Conservation (phyloP, 92 coral and sea anemone species). For the Porites rus region DNA sequence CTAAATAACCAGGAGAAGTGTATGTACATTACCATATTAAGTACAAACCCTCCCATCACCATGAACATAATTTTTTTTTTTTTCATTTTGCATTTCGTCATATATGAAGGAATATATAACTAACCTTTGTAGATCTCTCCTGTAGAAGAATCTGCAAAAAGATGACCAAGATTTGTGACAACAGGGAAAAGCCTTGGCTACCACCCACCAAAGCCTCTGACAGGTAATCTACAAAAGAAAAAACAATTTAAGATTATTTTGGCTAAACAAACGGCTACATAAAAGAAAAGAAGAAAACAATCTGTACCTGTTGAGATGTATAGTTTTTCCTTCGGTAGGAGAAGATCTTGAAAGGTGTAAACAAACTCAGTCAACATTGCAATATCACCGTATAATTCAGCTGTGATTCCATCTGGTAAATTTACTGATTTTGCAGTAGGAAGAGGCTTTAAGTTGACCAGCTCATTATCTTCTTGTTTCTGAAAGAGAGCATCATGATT, state of each 20-base stretch:
- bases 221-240: slow-evolving; percentile 63
- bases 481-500: background rate
- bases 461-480: slow-evolving; percentile 79
- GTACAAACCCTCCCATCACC: too few species aligned
- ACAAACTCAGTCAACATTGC: slow-evolving; percentile 90
- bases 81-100: too few species aligned
- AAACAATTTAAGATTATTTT: background rate
- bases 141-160: slow-evolving; percentile 78
- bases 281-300: background rate
- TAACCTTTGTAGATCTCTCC: slow-evolving; percentile 67
- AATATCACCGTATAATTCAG: slow-evolving; percentile 76
- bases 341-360: slow-evolving; percentile 59
- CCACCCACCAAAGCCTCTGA: slow-evolving; percentile 75
- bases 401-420: slow-evolving; percentile 64
- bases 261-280: background rate
- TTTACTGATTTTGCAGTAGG: slow-evolving; percentile 73
- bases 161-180: slow-evolving; percentile 72
- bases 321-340: slow-evolving; percentile 65
- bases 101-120: background rate
- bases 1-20: too few species aligned
- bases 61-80: too few species aligned
- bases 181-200: slow-evolving; percentile 54
- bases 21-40: too few species aligned
- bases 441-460: slow-evolving; percentile 68
- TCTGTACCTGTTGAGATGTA: slow-evolving; percentile 74